phyloP scores from a whole-genome alignment of 2,797 vertebrate genomes.

The Coregonus ussuriensis region DNA sequence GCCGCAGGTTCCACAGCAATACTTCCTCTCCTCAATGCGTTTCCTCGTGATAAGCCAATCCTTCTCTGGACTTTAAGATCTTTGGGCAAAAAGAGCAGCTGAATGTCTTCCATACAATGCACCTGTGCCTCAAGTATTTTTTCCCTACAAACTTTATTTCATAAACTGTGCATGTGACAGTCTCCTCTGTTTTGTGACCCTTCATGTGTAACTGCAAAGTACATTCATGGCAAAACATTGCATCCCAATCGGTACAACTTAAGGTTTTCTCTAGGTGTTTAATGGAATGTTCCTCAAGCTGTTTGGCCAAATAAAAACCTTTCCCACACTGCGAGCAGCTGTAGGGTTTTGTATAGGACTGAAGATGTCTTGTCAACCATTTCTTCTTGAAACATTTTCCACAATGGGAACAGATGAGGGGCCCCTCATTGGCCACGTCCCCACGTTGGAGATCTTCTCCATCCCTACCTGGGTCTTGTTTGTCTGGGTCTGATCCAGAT shows the following conservation, averaged over 20 bases:
- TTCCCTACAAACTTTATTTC: neutral
- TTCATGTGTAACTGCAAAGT: neutral
- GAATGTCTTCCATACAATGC: neutral
- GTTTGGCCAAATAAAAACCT: neutral
- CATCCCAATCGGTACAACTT: neutral
- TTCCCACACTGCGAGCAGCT: neutral
- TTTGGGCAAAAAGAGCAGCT: conserved; percentile 4
- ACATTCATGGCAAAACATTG: neutral
- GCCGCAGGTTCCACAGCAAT: neutral
- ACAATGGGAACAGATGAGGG: neutral
- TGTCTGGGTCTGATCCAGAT: neutral
- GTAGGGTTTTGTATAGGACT: neutral
- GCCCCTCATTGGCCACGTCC: neutral
- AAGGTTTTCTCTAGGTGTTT: neutral
- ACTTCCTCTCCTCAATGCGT: neutral
- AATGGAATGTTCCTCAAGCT: neutral
- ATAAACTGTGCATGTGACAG: neutral
- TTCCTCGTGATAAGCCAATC: neutral
- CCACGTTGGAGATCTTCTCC: too few species aligned
- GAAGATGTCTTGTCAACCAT: neutral
- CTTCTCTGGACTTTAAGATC: neutral
- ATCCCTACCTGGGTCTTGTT: neutral
- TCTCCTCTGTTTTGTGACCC: neutral
- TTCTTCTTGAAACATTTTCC: neutral
- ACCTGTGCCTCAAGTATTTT: neutral